Evolutionary conservation across 1,140 invertebrate genomes (phyloP).

Genomic region (Delia radicum): DNA sequence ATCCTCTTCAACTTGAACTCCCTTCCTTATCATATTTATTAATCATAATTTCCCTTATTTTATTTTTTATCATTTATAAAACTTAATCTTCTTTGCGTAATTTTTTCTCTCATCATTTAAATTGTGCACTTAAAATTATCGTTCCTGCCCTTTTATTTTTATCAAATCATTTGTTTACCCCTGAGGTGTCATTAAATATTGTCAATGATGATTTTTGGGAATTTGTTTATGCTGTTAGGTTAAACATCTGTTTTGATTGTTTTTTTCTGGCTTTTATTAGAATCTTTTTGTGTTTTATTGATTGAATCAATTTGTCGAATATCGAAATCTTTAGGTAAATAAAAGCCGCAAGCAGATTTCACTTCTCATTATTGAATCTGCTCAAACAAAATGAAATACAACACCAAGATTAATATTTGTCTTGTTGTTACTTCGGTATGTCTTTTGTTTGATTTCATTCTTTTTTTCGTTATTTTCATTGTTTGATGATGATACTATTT

Average conservation of each 20-base stretch:
- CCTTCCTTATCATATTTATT: no score
- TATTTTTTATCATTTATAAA: no score
- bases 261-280: neutral
- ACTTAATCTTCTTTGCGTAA: neutral
- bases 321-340: conserved; percentile 14
- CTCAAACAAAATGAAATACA: neutral
- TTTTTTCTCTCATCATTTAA: neutral
- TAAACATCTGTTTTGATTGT: neutral
- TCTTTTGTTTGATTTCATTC: neutral
- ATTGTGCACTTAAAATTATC: neutral
- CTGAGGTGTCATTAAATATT: conserved; percentile 19
- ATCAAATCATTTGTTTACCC: conserved; percentile 6
- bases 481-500: neutral
- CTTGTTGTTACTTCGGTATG: neutral
- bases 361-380: conserved; percentile 4
- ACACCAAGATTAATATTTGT: conserved; percentile 4
- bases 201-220: neutral
- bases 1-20: no score
- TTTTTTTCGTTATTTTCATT: neutral
- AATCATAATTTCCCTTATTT: no score
- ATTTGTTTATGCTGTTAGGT: neutral
- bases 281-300: conserved; percentile 3
- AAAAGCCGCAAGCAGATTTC: conserved; percentile 15
- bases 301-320: conserved; percentile 26
- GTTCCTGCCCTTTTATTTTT: neutral